These are phyloP conservation scores for Saturnia pavonia DNA, from an alignment of 2,888 invertebrate species.

Conservation along the genomic window DNA sequence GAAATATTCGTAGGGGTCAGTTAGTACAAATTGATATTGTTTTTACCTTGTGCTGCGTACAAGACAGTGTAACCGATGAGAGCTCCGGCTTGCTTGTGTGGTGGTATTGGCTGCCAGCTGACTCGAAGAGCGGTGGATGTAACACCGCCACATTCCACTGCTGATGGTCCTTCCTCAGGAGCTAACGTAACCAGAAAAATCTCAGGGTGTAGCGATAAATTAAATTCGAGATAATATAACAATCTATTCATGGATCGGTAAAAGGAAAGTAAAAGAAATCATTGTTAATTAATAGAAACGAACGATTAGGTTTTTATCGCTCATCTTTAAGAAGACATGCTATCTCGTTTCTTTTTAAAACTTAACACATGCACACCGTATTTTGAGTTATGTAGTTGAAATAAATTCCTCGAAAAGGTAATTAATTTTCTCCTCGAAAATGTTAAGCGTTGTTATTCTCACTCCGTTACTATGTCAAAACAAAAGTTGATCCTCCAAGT, in stretches of 20 bases:
- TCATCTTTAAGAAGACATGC: too few species aligned
- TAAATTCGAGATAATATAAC: not conserved
- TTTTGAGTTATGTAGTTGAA: not conserved
- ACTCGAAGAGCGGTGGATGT: slow-evolving; percentile 90
- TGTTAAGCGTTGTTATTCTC: not conserved
- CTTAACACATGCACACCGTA: too few species aligned
- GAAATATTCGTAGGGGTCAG: not conserved
- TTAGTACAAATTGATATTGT: not conserved
- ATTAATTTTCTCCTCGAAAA: not conserved
- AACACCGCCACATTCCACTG: slow-evolving; percentile 87
- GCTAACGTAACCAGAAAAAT: slow-evolving; percentile 67
- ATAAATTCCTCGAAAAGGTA: not conserved
- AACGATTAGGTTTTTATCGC: too few species aligned
- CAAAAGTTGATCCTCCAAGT: slow-evolving; percentile 12
- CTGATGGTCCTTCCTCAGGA: slow-evolving; percentile 89
- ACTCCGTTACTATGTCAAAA: slow-evolving; percentile 7
- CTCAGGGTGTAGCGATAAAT: not conserved
- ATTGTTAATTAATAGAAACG: too few species aligned
- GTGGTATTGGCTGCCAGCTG: slow-evolving; percentile 88
- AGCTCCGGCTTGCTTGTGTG: slow-evolving; percentile 88
- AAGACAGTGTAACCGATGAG: slow-evolving; percentile 92
- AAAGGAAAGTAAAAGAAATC: too few species aligned
- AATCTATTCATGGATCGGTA: not conserved
- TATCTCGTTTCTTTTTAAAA: too few species aligned
- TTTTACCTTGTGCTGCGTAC: slow-evolving; percentile 83